A percentile compares a stretch with the other conserved stretches of the same genome.
phyloP scores from a whole-genome alignment of 30 jellyfish, hydroid and myxozoan species.

The Rhopilema esculentum region DNA sequence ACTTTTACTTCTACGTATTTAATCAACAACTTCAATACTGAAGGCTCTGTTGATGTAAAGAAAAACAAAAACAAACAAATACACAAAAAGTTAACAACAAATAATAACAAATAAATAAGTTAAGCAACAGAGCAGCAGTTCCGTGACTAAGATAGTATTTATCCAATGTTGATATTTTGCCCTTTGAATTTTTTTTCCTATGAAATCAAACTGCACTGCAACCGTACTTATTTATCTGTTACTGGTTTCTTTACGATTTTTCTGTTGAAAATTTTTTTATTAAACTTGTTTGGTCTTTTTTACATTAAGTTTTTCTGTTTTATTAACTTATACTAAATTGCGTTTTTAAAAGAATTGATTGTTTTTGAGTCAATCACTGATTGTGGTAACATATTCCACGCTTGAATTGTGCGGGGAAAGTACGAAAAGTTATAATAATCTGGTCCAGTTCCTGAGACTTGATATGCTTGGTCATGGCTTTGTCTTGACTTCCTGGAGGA shows the following conservation, averaged over 20 bases:
- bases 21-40: neutral
- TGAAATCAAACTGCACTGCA: no score
- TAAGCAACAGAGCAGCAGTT: slow-evolving; percentile 7
- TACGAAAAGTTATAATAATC: no score
- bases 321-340: neutral
- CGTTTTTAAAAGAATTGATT: neutral
- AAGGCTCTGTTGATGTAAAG: neutral
- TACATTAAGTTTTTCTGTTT: neutral
- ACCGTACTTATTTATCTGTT: no score
- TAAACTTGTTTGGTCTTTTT: neutral
- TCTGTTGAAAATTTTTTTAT: neutral
- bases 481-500: slow-evolving; percentile 34
- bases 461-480: slow-evolving; percentile 55
- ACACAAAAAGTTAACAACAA: neutral
- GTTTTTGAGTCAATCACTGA: neutral
- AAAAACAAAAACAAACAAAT: neutral
- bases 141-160: neutral
- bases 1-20: neutral
- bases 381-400: slow-evolving; percentile 25
- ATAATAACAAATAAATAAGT: slow-evolving; percentile 2
- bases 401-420: no score
- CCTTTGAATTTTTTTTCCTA: no score
- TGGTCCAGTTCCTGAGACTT: slow-evolving; percentile 40
- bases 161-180: no score
- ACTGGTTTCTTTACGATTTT: no score